Base-by-base conservation (phyloP, 2,113 vertebrate species). In the Hippocampus comes region DNA sequence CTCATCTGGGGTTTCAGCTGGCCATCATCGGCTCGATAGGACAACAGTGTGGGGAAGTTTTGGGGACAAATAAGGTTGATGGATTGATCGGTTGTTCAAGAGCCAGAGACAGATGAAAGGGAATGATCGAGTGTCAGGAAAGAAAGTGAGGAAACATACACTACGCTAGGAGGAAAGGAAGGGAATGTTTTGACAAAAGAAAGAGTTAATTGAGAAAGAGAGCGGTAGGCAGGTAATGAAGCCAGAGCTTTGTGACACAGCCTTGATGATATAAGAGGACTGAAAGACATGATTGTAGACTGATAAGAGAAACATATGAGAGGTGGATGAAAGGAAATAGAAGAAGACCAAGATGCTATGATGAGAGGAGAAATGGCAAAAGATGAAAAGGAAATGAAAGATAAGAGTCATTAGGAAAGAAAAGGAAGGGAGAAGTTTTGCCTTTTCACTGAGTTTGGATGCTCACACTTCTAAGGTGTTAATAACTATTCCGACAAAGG, bases 181-280 rank as follows among this genome's bases (percentile, higher is more conserved):
- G 48, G 48, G 18, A 27, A 27, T 56, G 5, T 49, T 23, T 49
- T 27, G 38, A 66, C n/a, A 48, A 27, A 17, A 64, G 46, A 43
- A 43, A 63, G 1, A 63, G 41, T 38, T 68, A 73, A 76, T 51
- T 75, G 49, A 78, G 71, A 59, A 25, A 70, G 46, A 51, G 43
- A 53, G 12, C 2, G 27, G 46, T 38, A 80, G 63, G 69, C 11
- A 60, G 56, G 70, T 80, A 75, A 80, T 80, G 67, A 85, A 78
- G 71, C 70, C 78, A 87, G 83, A 87, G 87, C 78, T 87, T 81
- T 88, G 87, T 89, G 91, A 90, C 84, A 91, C 85, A 87, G 80
- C 71, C 68, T 87, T 67, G 75, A 70, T 17, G 68, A 70, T 63
- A 73, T 75, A 71, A 78, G 81, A 77, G 76, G 69, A 78, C 75